phyloP scores from a whole-genome alignment of 2,113 vertebrate genomes.

The Ceratotherium simum region DNA sequence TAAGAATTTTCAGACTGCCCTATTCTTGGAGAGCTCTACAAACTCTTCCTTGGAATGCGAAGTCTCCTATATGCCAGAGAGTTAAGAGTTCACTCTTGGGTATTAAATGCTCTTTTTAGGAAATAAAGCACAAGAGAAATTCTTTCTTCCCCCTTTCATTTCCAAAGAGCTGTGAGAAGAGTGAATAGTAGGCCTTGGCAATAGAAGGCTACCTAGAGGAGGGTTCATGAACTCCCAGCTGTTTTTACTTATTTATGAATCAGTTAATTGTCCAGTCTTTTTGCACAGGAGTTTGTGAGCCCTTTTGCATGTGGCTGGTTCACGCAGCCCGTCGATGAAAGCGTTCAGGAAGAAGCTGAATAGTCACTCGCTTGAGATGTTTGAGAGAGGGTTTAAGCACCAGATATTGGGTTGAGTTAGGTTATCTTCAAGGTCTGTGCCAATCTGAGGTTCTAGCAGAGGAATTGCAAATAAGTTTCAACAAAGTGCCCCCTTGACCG shows the following conservation, averaged over 20 bases:
- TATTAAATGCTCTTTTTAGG: not conserved
- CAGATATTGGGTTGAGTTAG: not conserved
- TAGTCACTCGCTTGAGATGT: not conserved
- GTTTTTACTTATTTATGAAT: not conserved
- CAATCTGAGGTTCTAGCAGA: not conserved
- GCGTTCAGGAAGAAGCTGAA: not conserved
- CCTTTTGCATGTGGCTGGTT: not conserved
- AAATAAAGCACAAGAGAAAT: slow-evolving; percentile 12
- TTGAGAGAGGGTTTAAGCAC: not conserved
- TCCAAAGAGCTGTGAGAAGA: not conserved
- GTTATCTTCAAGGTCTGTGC: not conserved
- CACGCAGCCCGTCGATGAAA: not conserved
- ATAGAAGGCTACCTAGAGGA: not conserved
- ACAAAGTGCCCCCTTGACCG: not conserved
- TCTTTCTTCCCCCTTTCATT: not conserved
- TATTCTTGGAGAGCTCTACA: not conserved
- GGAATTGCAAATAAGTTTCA: not conserved
- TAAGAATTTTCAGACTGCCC: not conserved
- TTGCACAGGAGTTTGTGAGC: not conserved
- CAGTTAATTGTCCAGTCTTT: not conserved
- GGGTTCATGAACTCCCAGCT: not conserved
- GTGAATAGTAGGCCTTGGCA: not conserved
- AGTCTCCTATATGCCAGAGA: not conserved
- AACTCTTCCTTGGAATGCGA: not conserved
- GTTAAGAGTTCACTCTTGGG: not conserved